Evolutionary conservation across 2,888 invertebrate genomes (phyloP).

Genomic region (Pomacea canaliculata): DNA sequence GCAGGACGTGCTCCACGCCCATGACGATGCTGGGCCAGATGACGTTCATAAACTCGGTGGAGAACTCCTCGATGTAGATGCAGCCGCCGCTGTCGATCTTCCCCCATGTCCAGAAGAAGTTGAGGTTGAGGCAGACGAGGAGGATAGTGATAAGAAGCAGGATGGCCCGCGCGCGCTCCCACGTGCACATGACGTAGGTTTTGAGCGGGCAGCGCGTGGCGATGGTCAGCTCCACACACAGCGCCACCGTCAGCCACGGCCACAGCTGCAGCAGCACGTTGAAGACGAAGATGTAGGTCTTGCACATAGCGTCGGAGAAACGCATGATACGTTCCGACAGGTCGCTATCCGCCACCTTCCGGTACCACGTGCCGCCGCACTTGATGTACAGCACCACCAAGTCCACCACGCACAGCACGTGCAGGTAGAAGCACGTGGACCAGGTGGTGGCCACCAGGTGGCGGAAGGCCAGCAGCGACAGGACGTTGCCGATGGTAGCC

Average conservation of each 20-base stretch:
- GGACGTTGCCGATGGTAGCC: conserved; percentile 65
- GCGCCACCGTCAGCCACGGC: conserved; percentile 63
- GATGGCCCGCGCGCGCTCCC: conserved; percentile 59
- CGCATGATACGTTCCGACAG: conserved; percentile 49
- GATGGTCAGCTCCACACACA: conserved; percentile 59
- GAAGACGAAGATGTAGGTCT: conserved; percentile 62
- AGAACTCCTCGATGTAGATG: conserved; percentile 52
- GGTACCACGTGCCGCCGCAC: conserved; percentile 62
- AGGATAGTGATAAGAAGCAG: conserved; percentile 63
- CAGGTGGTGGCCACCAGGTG: conserved; percentile 57
- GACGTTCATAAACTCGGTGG: conserved; percentile 51
- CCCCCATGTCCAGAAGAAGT: conserved; percentile 67
- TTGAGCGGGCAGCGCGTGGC: conserved; percentile 52
- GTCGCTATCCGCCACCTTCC: conserved; percentile 33
- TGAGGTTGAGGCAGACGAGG: conserved; percentile 63
- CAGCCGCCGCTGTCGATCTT: conserved; percentile 41
- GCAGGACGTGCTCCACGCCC: conserved; percentile 53
- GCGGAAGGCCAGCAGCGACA: conserved; percentile 60
- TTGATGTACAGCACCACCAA: conserved; percentile 59
- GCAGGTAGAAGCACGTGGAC: conserved; percentile 65
- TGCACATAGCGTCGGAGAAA: conserved; percentile 62
- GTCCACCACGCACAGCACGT: conserved; percentile 55
- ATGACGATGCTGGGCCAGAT: conserved; percentile 62
- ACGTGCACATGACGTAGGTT: conserved; percentile 60
- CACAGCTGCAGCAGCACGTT: conserved; percentile 56